Evolutionary conservation across 2,888 invertebrate species (phyloP), one percentile per base, ranked within the genome.

Genomic region (Sesamia inferens): DNA sequence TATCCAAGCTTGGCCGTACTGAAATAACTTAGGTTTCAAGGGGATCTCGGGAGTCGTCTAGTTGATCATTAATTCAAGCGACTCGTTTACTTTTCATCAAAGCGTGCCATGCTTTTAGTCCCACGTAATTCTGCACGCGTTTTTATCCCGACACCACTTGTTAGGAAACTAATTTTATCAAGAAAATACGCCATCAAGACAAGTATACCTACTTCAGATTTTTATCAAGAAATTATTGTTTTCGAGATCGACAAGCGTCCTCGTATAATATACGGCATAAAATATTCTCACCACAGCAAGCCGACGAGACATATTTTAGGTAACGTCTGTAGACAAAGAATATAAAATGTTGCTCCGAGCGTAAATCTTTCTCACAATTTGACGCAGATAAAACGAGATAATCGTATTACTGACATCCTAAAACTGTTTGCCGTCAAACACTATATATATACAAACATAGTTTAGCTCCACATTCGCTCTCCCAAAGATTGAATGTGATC

Each of bases 41-140:
- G 69, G 54, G 31, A 64, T 69, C 68, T 57, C 66, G 54, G 61
- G 65, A 78, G 54, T 63, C 63, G 22, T 70, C 78, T 55, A 71
- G 68, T 85, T 84, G 81, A 84, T 86, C 65, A 86, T 81, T 84
- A 81, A 84, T 86, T 84, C 85, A 86, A 51, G 55, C 24, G 58
- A 57, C 84, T 84, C 82, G 64, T 84, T 62, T 67, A 76, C 65
- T 86, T 84, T 84, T 84, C 77, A 84, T 74, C 71, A 78, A 74
- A 66, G 81, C 51, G 67, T 72, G 31, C 67, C 86, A 72, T 74
- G 74, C 76, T 76, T 81, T 76, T 74, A 78, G 72, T 57, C 72
- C n/a, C 61, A 70, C 69, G 84, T 81, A 82, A 68, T 64, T 67
- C 48, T 64, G 59, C 71, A 61, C 74, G 74, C 59, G 54, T 75